Base-by-base conservation (phyloP, 2,888 invertebrate species). In the Perizoma flavofasciatum region DNA sequence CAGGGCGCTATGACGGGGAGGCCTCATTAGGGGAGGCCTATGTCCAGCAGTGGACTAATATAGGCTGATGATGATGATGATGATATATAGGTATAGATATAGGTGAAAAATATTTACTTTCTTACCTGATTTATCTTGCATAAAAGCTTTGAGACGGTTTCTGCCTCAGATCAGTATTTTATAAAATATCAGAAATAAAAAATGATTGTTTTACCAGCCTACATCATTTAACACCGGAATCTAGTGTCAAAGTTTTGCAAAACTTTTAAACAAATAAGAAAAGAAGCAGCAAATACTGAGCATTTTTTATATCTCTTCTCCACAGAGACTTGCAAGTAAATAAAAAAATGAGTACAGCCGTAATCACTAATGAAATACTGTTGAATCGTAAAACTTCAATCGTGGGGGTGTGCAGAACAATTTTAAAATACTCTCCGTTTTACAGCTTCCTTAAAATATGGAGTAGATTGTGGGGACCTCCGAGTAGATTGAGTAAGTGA, bases 321-420 rank as follows among this genome's bases (percentile, higher is more conserved):
- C 33, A 34, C 54, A 39, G 44, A 63, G 66, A 67, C 66, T 66
- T 70, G 74, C 64, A 72, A 77, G 70, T 76, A 78, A 74, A 69
- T 64, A 60, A 61, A 53, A 53, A 49, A 73, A 72, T 74, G 66
- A 70, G 73, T 73, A 67, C 65, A 68, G 59, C 69, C 68, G 71
- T 71, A 70, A 73, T 63, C 70, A 70, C 66, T 44, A 44, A 44
- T 44, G 22, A 22, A 44, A 44, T 44, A 44, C 53, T 9, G 5
- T 56, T 55, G 61, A 56, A 67, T 82, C 83, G 79, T 83, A 82
- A 84, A 82, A 77, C 72, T 61, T 72, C 73, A 70, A 67, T 70
- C 66, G 81, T 77, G 79, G 76, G 79, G 79, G 80, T 79, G 79
- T 82, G 73, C 78, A 77, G 49, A 40, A 58, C 43, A 51, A 41